A percentile compares a stretch with the other conserved stretches of the same genome.
Conservation (phyloP, 2,113 vertebrate genomes). For the Vombatus ursinus region DNA sequence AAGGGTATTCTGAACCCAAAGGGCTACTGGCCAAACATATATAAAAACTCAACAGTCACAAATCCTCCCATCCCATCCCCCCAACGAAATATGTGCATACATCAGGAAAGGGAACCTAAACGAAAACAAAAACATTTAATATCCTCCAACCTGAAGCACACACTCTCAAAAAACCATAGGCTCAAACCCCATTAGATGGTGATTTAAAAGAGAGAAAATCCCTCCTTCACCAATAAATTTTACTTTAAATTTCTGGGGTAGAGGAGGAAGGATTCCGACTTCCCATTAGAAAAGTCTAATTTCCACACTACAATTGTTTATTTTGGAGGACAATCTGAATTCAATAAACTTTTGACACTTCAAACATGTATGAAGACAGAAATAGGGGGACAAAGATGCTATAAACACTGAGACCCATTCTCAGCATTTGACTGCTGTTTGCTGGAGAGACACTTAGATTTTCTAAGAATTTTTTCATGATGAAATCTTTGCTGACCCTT, state of each 20-base stretch:
- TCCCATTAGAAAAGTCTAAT: not conserved
- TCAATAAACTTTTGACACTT: constrained; percentile 26
- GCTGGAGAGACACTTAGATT: constrained; percentile 15
- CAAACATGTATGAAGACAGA: constrained; percentile 19
- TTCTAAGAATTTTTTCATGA: not conserved
- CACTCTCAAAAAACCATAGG: constrained; percentile 15
- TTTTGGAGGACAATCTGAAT: constrained; percentile 5
- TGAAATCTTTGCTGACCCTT: constrained; percentile 24
- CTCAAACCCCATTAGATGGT: not conserved
- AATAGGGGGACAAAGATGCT: not conserved
- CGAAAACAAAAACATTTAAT: constrained; percentile 8
- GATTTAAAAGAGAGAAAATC: not conserved
- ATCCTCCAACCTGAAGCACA: not conserved
- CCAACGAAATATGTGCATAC: not conserved
- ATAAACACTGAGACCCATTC: not conserved
- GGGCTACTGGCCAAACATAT: constrained; percentile 21
- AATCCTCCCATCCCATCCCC: not conserved
- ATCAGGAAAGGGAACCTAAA: not conserved
- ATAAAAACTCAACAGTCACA: constrained; percentile 18
- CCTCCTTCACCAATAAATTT: not conserved
- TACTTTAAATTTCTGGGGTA: constrained; percentile 8
- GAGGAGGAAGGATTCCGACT: not conserved
- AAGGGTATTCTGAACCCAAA: not conserved
- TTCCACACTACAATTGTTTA: not conserved
- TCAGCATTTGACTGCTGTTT: constrained; percentile 3